Evolutionary conservation across 1,140 invertebrate species (phyloP), one percentile per base, ranked within the genome.

Genomic region (Drusus annulatus): DNA sequence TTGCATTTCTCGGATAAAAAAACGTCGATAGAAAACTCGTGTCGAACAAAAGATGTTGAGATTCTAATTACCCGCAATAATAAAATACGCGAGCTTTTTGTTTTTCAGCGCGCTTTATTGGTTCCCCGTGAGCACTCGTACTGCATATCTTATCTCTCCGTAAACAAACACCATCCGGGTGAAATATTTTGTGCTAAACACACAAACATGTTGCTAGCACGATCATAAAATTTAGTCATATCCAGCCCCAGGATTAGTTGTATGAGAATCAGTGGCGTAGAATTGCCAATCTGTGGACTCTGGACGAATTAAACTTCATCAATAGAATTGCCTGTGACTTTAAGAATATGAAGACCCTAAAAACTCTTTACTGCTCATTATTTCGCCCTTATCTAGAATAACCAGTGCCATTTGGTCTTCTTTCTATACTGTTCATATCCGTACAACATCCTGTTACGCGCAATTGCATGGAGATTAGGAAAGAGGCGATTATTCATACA

Each of bases 181-280:
- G 71, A 75, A 75, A 75, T 75, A 75, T 75, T 56, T 75, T 75
- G 71, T 58, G 71, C 52, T 52, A 58, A 58, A 58, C 54, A 56
- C 17, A 75, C 71, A 75, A 75, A 75, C 71, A 75, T 19, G 8
- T 31, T n/a, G 16, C 28, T 75, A 58, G 19, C 71, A 36, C 54
- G 51, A 16, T 75, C 71, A 58, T 75, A 75, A 75, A 75, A 75
- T 75, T 36, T 75, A 36, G 69, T 54, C 69, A 73, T 45, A 45
- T 73, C 51, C 17, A 58, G 51, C 19, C 52, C 16, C 45, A 17
- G 21, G 68, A 71, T 65, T 25, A 71, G 16, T 31, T 68, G n/a
- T 36, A 36, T 36, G 10, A 17, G 19, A 25, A 60, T 23, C 13
- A 60, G 19, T 21, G 58, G 19, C 58, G 58, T 60, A 60, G 58